Evolutionary conservation across 2,113 vertebrate genomes (phyloP).

Genomic region (Chlamydotis undulata): DNA sequence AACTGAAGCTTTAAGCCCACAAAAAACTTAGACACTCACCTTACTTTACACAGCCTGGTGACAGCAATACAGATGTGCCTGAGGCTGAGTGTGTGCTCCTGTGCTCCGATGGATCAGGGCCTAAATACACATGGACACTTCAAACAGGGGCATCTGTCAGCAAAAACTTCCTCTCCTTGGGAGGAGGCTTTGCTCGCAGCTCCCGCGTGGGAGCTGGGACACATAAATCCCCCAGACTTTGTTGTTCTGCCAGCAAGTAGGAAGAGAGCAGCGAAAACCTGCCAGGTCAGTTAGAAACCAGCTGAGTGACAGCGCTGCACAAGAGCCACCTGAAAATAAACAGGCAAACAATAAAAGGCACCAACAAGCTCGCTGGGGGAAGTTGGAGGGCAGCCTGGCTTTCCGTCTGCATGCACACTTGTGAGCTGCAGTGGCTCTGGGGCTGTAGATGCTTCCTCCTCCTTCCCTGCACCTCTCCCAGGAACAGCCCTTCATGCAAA

Average conservation of each 20-base stretch:
- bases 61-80: background rate
- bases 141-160: constrained; percentile 18
- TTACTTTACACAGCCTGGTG: background rate
- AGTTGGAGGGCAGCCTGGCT: background rate
- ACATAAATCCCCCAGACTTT: constrained; percentile 28
- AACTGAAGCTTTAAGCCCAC: background rate
- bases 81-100: background rate
- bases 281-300: constrained; percentile 44
- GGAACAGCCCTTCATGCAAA: background rate
- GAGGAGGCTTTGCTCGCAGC: background rate
- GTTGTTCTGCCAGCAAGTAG: constrained; percentile 33
- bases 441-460: background rate
- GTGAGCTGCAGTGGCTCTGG: background rate
- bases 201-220: background rate
- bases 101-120: background rate
- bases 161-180: background rate
- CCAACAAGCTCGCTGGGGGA: fast-evolving
- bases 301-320: background rate
- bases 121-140: background rate
- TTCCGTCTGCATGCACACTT: fast-evolving
- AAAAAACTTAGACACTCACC: background rate
- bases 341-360: background rate
- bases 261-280: constrained; percentile 20
- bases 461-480: background rate
- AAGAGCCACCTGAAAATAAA: constrained; percentile 1